Base-by-base conservation (phyloP, 2,888 invertebrate genomes). In the Agrotis clavis region DNA sequence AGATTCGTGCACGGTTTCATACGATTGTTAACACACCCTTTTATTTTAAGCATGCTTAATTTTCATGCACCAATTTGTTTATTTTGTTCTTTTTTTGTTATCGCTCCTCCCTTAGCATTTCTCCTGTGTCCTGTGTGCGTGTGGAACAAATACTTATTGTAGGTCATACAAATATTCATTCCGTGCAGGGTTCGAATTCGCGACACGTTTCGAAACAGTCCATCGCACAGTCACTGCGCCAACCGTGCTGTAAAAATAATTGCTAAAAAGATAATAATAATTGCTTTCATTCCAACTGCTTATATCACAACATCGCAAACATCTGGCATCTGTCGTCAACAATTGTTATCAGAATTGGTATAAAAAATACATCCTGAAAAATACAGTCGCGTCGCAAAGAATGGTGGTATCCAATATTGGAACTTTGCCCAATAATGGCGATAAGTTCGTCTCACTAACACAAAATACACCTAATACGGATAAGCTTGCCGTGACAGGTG, bases 401-500 rank as follows among this genome's bases (percentile, higher is more conserved):
- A 64, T 60, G 21, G 25, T 66, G 35, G n/a, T 45, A 19, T 57
- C 50, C 51, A n/a, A 60, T 51, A 63, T 66, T 79, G 83, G 83
- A 62, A 54, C 79, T 30, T 9, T 68, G 79, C 79, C 65, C 79
- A 79, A 79, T 74, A 68, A 35, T 48, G 45, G 18, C 53, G 62
- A 60, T 83, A 73, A 66, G 54, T 62, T 63, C 11, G 19, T n/a
- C n/a, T 30, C 16, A 6, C 57, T 50, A 51, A 50, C 67, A 63
- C 21, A 73, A 25, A 74, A 66, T 51, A 65, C 50, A 63, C 65
- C 25, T 30, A 56, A 64, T 48, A 66, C 21, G 41, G 47, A 54
- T 48, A 78, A 35, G 18, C 56, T 65, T 50, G 25, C 60, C 53
- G n/a, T 50, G 56, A 48, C 60, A 61, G 47, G 47, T 64, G 51